Percentiles rank a stretch among this genome's conserved stretches.
Evolutionary conservation across 1,140 invertebrate species (phyloP).

Genomic region (Hyles euphorbiae): DNA sequence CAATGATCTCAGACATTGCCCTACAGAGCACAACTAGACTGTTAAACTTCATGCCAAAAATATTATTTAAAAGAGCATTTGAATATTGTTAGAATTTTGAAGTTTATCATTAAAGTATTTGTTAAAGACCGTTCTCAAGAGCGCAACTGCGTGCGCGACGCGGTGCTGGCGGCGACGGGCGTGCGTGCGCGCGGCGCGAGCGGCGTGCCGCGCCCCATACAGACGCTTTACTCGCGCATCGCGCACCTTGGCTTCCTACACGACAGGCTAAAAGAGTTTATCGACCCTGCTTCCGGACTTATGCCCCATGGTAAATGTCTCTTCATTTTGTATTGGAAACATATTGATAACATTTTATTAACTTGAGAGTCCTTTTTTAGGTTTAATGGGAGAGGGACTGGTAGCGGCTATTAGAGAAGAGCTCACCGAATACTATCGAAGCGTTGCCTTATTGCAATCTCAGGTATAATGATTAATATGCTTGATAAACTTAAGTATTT

Average conservation of each 20-base stretch:
- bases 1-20: too few species aligned
- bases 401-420: slow-evolving; percentile 90
- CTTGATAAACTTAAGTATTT: too few species aligned
- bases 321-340: too few species aligned
- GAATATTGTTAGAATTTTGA: too few species aligned
- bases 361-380: slow-evolving; percentile 57
- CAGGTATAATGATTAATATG: slow-evolving; percentile 73
- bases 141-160: slow-evolving; percentile 51
- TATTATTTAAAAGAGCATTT: too few species aligned
- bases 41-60: too few species aligned
- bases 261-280: slow-evolving; percentile 85
- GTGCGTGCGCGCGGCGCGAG: slow-evolving; percentile 37
- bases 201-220: slow-evolving; percentile 61
- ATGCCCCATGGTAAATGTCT: slow-evolving; percentile 63
- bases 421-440: slow-evolving; percentile 90
- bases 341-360: background rate
- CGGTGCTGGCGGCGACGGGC: slow-evolving; percentile 61
- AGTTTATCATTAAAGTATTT: background rate
- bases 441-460: slow-evolving; percentile 91
- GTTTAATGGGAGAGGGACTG: slow-evolving; percentile 90
- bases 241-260: slow-evolving; percentile 92
- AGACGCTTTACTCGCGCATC: slow-evolving; percentile 81
- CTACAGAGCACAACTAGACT: too few species aligned
- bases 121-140: slow-evolving; percentile 39
- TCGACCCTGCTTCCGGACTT: slow-evolving; percentile 79